Percentiles rank a stretch among this genome's conserved stretches.
Conservation (phyloP, 2,113 vertebrate genomes). For the Donacobius atricapilla region DNA sequence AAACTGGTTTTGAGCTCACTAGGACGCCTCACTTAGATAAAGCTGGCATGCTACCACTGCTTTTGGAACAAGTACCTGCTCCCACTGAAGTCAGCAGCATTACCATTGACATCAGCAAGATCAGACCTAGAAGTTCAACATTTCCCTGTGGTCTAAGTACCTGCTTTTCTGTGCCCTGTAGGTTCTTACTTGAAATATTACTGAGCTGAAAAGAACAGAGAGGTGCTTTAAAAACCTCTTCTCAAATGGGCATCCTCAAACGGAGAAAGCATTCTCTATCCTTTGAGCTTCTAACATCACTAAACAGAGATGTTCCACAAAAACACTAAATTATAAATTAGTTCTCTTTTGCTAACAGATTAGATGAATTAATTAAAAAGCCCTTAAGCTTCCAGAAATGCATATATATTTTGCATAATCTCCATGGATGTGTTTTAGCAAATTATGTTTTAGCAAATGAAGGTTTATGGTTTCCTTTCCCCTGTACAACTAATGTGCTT, state of each 20-base stretch:
- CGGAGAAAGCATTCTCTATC: neutral
- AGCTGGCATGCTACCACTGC: fast-evolving
- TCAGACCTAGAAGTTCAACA: neutral
- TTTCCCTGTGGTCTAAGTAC: neutral
- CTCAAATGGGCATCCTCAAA: neutral
- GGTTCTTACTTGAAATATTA: neutral
- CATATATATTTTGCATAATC: neutral
- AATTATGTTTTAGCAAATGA: neutral
- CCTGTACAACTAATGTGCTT: neutral
- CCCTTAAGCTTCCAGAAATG: neutral
- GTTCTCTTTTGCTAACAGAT: neutral
- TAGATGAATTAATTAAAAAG: neutral
- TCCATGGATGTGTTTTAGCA: neutral
- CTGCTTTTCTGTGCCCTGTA: neutral
- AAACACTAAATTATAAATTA: neutral
- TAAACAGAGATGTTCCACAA: neutral
- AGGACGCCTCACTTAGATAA: neutral
- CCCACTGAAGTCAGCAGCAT: neutral
- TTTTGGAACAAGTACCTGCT: neutral
- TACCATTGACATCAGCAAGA: neutral
- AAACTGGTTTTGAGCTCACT: neutral
- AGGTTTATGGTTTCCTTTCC: neutral
- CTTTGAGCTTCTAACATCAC: neutral
- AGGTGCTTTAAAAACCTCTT: neutral
- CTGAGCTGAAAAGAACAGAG: neutral